These are phyloP conservation scores for Cyrtodaria siliqua DNA, from an alignment of 2,888 invertebrate species.

Conservation along the genomic window DNA sequence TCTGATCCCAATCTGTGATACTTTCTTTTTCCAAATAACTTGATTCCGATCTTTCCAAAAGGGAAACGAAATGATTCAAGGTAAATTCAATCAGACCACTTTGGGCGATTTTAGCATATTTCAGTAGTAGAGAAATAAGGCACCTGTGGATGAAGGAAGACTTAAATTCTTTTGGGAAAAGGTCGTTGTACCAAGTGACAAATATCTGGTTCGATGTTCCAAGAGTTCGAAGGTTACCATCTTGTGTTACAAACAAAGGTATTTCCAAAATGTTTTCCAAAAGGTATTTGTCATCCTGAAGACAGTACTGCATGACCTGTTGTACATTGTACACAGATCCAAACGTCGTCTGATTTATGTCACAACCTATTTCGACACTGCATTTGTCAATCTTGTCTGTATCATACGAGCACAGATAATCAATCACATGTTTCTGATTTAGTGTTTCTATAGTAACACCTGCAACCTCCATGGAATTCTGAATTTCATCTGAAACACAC, in stretches of 20 bases:
- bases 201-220: neutral
- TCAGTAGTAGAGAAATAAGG: too few relatives aligned
- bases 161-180: neutral
- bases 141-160: too few relatives aligned
- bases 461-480: conserved; percentile 21
- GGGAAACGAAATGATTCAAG: neutral
- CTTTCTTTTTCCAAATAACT: too few relatives aligned
- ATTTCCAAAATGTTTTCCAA: neutral
- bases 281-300: conserved; percentile 17
- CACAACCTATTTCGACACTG: conserved; percentile 2
- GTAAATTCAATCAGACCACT: neutral
- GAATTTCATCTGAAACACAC: conserved; percentile 27
- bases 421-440: conserved; percentile 30
- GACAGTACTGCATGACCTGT: conserved; percentile 34
- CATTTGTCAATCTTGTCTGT: neutral
- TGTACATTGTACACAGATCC: conserved; percentile 13
- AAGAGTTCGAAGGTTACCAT: neutral
- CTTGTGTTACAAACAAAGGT: conserved; percentile 1
- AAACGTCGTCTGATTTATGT: conserved; percentile 28
- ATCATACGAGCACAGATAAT: conserved; percentile 37
- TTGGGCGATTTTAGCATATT: too few relatives aligned
- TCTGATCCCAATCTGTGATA: too few relatives aligned
- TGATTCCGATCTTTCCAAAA: neutral
- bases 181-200: too few relatives aligned
- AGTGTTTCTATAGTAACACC: neutral